These are phyloP conservation scores for Zapus hudsonius DNA, from an alignment of 2,113 vertebrate species.

Conservation along the genomic window DNA sequence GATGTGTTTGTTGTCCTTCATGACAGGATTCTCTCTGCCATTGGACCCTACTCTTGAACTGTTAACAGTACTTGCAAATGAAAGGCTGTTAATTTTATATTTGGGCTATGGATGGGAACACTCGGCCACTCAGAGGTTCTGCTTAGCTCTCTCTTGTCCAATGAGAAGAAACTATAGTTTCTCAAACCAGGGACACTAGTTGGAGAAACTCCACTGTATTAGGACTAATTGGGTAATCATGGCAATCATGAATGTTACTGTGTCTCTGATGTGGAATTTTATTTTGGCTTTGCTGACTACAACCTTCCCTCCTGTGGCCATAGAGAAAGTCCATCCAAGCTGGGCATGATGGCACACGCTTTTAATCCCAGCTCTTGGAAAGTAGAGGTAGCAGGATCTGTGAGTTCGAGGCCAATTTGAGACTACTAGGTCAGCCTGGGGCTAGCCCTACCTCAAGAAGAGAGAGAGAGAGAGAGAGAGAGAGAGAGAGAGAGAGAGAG, in stretches of 20 bases:
- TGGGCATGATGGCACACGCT: no score
- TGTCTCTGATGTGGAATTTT: neutral
- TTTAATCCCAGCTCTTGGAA: no score
- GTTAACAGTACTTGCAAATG: neutral
- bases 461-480: no score
- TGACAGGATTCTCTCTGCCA: neutral
- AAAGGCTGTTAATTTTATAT: neutral
- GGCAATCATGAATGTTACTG: neutral
- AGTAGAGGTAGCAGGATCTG: no score
- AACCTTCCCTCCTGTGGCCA: neutral
- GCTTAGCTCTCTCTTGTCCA: neutral
- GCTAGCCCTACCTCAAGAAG: no score
- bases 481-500: no score
- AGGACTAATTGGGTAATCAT: neutral
- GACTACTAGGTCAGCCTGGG: no score
- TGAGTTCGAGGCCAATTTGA: no score
- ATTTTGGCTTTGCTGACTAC: neutral
- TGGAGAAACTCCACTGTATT: neutral
- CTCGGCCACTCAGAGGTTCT: neutral
- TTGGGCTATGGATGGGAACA: neutral
- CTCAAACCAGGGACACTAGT: neutral
- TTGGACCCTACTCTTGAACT: neutral
- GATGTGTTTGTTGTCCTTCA: neutral
- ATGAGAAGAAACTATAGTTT: neutral
- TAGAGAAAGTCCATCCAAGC: constrained; percentile 14